Conservation (phyloP, 2,797 vertebrate species). For the Hemibagrus guttatus region DNA sequence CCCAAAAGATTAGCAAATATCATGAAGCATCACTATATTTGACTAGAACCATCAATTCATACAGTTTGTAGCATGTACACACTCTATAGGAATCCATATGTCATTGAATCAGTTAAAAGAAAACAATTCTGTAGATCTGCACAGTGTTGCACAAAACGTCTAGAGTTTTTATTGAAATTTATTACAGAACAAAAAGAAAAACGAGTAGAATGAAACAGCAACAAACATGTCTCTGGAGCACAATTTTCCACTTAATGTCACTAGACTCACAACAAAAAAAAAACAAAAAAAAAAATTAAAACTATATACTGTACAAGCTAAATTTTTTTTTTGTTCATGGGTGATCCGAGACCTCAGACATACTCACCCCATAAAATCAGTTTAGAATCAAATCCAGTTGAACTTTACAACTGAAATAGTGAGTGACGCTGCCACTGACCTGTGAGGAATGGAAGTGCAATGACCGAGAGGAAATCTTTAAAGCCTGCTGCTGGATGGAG, state of each 20-base stretch:
- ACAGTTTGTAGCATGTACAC: no score
- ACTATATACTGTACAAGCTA: conserved; percentile 46
- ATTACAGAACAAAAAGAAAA: conserved; percentile 42
- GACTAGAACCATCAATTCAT: background rate
- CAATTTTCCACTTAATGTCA: conserved; percentile 16
- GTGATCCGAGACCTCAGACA: background rate
- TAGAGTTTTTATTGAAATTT: conserved; percentile 48
- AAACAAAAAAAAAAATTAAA: conserved; percentile 21
- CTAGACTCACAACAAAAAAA: conserved; percentile 37
- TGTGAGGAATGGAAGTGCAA: conserved; percentile 57
- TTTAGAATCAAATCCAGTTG: conserved; percentile 29
- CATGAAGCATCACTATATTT: background rate
- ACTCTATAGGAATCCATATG: background rate
- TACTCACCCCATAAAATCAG: conserved; percentile 3
- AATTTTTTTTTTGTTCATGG: background rate
- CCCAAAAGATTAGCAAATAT: background rate
- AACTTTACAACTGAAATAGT: conserved; percentile 25
- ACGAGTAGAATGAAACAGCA: conserved; percentile 26
- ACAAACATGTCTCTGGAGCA: conserved; percentile 18
- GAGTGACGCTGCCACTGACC: conserved; percentile 62
- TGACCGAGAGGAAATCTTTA: background rate
- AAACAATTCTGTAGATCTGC: background rate
- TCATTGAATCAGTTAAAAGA: background rate
- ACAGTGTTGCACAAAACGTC: conserved; percentile 15
- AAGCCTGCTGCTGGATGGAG: background rate